These are phyloP conservation scores for Aplidium turbinatum DNA, from an alignment of 23 tunicate species.

Conservation along the genomic window DNA sequence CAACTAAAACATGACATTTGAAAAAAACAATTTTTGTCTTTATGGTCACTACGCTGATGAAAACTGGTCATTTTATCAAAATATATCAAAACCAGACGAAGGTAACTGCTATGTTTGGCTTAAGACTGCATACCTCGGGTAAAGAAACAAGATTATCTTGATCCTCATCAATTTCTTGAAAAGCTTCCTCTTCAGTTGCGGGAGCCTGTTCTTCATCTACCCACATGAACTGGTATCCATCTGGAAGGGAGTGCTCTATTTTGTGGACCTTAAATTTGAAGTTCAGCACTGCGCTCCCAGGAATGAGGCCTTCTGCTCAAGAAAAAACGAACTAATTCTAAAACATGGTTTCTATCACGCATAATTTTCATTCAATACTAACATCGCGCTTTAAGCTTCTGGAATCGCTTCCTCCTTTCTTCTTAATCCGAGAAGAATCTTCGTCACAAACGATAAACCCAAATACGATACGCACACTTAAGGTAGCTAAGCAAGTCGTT, in stretches of 20 bases:
- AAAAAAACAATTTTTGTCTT: too few relatives aligned
- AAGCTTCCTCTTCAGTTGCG: conserved; percentile 33
- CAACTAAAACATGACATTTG: too few relatives aligned
- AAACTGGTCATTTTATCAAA: too few relatives aligned
- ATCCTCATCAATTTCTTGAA: conserved; percentile 51
- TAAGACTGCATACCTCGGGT: conserved; percentile 36
- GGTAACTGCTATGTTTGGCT: too few relatives aligned
- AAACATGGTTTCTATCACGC: neutral
- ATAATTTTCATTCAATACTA: neutral
- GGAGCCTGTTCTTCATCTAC: conserved; percentile 22
- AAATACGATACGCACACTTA: too few relatives aligned
- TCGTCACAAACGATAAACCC: too few relatives aligned
- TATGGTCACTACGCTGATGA: too few relatives aligned
- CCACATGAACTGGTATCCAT: conserved; percentile 63
- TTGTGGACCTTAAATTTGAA: conserved; percentile 51
- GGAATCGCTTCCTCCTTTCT: too few relatives aligned
- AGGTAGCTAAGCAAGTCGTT: too few relatives aligned
- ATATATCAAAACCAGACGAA: too few relatives aligned
- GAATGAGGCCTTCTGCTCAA: conserved; percentile 52
- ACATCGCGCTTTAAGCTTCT: too few relatives aligned
- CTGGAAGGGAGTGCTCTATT: conserved; percentile 57
- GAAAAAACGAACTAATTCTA: neutral
- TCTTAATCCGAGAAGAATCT: too few relatives aligned
- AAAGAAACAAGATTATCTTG: conserved; percentile 29
- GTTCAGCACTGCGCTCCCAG: conserved; percentile 88